Percentiles rank a stretch among this genome's conserved stretches.
Evolutionary conservation across 1,140 invertebrate genomes (phyloP).

Genomic region (Spodoptera frugiperda): DNA sequence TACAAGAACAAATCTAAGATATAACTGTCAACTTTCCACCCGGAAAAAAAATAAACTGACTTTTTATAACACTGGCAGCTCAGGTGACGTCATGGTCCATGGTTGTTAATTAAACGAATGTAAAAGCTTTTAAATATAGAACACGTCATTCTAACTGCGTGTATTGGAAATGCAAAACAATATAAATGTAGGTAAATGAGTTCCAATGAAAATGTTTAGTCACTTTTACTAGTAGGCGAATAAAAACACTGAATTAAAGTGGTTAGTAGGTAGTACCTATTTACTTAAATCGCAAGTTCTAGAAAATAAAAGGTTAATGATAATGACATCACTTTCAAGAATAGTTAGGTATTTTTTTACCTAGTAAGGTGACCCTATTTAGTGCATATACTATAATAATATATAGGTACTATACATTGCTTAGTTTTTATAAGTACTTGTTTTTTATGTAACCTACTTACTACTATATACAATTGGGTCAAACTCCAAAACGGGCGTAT

Average conservation of each 20-base stretch:
- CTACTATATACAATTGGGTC: too few relatives aligned
- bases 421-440: too few relatives aligned
- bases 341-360: too few relatives aligned
- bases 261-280: background rate
- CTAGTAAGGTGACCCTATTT: too few relatives aligned
- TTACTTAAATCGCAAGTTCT: background rate
- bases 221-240: background rate
- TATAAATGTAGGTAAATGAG: too few relatives aligned
- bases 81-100: slow-evolving; percentile 4
- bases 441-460: too few relatives aligned
- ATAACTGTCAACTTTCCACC: too few relatives aligned
- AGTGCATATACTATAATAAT: too few relatives aligned
- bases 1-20: too few relatives aligned
- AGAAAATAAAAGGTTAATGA: background rate
- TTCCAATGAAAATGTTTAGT: slow-evolving; percentile 43
- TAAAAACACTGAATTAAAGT: background rate
- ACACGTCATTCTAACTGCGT: slow-evolving; percentile 25
- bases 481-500: too few relatives aligned
- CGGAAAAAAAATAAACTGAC: too few relatives aligned
- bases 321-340: background rate
- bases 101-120: background rate
- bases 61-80: background rate
- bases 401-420: too few relatives aligned
- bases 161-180: slow-evolving; percentile 12
- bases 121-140: slow-evolving; percentile 13